Conservation (phyloP, 2,113 vertebrate species). For the Danio rerio region DNA sequence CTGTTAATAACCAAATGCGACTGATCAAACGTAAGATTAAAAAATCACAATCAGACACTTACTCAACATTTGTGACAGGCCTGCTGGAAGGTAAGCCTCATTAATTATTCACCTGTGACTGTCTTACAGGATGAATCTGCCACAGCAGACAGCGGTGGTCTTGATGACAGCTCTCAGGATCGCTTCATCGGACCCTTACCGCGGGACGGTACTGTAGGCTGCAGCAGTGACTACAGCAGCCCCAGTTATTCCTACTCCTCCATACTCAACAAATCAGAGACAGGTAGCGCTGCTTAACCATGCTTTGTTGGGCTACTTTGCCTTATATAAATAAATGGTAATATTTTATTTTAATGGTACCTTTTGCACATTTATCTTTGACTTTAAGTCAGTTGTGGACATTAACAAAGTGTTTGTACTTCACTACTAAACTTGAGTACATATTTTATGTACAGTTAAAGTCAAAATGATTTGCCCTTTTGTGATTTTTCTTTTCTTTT, state of each 20-base stretch:
- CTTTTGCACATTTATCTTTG: too few relatives aligned
- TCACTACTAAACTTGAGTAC: too few relatives aligned
- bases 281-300: conserved; percentile 76
- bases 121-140: conserved; percentile 84
- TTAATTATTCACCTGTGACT: not conserved
- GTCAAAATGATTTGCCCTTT: too few relatives aligned
- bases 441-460: too few relatives aligned
- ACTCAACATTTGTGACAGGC: not conserved
- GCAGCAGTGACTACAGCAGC: conserved; percentile 90
- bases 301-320: not conserved
- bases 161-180: conserved; percentile 86
- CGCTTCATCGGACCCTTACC: conserved; percentile 92
- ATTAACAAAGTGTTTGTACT: too few relatives aligned
- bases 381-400: too few relatives aligned
- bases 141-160: conserved; percentile 80
- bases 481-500: too few relatives aligned
- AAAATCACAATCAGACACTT: not conserved
- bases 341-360: too few relatives aligned
- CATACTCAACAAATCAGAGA: conserved; percentile 96
- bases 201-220: conserved; percentile 86
- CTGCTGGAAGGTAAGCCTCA: not conserved
- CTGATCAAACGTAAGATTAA: too few relatives aligned
- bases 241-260: conserved; percentile 95
- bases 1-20: too few relatives aligned
- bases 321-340: not conserved